Percentiles rank a stretch among this genome's conserved stretches.
These are phyloP conservation scores for Phenganax stokvisi DNA, from an alignment of 92 coral and sea anemone genomes.

Conservation along the genomic window DNA sequence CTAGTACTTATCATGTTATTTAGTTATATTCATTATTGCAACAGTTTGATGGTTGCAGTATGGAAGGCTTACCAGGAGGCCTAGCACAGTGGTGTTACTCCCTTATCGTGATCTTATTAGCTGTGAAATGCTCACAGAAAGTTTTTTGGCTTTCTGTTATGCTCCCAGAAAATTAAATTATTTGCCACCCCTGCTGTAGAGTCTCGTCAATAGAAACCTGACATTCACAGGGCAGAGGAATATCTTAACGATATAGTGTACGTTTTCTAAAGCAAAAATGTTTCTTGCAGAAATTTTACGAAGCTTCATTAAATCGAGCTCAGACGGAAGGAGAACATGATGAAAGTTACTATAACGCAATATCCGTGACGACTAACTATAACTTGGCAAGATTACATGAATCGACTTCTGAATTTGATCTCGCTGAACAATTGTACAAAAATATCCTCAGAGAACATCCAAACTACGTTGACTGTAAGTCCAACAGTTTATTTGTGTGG, in stretches of 20 bases:
- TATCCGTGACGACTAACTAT: constrained; percentile 93
- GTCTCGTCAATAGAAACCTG: too few relatives aligned
- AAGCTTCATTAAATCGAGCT: constrained; percentile 84
- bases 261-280: background rate
- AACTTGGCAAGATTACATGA: constrained; percentile 92
- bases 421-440: constrained; percentile 84
- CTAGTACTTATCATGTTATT: too few relatives aligned
- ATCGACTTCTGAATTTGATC: constrained; percentile 87
- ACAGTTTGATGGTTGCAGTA: too few relatives aligned
- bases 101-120: too few relatives aligned
- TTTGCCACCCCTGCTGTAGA: too few relatives aligned
- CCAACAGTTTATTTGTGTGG: background rate
- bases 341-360: constrained; percentile 90
- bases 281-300: constrained; percentile 70
- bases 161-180: too few relatives aligned
- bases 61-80: too few relatives aligned
- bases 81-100: too few relatives aligned
- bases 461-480: constrained; percentile 99
- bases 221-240: too few relatives aligned
- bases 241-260: background rate
- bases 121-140: too few relatives aligned
- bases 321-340: constrained; percentile 85
- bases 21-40: too few relatives aligned
- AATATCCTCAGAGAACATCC: constrained; percentile 97
- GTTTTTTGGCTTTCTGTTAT: too few relatives aligned